Evolutionary conservation across 2,797 vertebrate species (phyloP), one percentile per base, ranked within the genome.

Genomic region (Spondyliosoma cantharus): DNA sequence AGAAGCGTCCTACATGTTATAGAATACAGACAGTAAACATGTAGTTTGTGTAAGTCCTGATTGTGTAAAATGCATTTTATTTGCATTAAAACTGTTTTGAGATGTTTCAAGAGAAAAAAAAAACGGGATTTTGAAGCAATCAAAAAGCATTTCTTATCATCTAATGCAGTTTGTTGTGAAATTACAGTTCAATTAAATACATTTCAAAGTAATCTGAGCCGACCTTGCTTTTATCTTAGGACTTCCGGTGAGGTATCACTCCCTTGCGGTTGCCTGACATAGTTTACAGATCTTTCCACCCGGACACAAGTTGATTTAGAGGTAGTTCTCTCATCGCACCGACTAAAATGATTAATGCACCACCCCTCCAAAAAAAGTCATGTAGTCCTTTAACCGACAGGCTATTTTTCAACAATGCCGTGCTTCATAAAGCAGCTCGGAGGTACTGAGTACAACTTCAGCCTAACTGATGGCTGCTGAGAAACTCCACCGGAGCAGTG

Each of bases 381-480:
- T 0, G 65, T 5, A 59, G 57, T 75, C 64, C 72, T 83, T 74
- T 60, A 70, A 69, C 53, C 19, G 50, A 50, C 6, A 16, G 49
- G 68, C 76, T 52, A 67, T 71, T 81, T 81, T 64, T 67, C 58
- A 70, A 29, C 79, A 69, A 37, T 12, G 46, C 65, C 53, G 62
- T 9, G 58, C 59, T 59, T 74, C 74, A 49, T 37, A 14, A 17
- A 58, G 63, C 75, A 79, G 72, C 68, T 22, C 20, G 19, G 49
- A 80, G 76, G 64, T 42, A 25, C 1, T 0, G 4, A 74, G 76
- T 24, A 16, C 32, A n/a, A 73, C 61, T 72, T 78, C 70, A 77
- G 71, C 37, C 19, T 65, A 74, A 87, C 65, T 78, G 66, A 74
- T 45, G 37, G 76, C 71, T 49, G 82, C 82, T 75, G 60, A 74